Evolutionary conservation across 2,888 invertebrate genomes (phyloP), one percentile per base, ranked within the genome.

Genomic region (Lysandra coridon): DNA sequence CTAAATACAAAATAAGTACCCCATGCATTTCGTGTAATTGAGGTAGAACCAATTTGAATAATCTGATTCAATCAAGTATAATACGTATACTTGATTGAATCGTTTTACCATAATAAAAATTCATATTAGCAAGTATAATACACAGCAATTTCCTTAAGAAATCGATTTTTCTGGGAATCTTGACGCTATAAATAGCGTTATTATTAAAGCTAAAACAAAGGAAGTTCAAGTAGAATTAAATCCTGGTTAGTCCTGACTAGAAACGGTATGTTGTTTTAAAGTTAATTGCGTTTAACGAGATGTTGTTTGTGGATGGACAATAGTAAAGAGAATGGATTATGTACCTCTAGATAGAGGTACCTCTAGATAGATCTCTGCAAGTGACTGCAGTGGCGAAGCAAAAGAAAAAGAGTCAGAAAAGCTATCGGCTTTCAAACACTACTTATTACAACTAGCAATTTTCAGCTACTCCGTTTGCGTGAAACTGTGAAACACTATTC

Each of bases 111-210:
- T 30, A 30, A 64, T 64, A 30, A 64, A 64, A 12, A 64, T 30
- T 64, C 30, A 64, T 62, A 62, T 62, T 62, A 62, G n/a, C 62
- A 64, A 12, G 12, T 23, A 64, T 64, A 62, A 23, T 64, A 64
- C 12, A 64, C 30, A 64, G 64, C 64, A 12, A 64, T 64, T 64
- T 64, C 64, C 30, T 30, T 30, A 64, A 10, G 23, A 30, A 30
- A 64, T 64, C 64, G 64, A 64, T 64, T 64, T 64, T 64, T 23
- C 64, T 62, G 23, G n/a, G 60, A 23, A 62, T 62, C 23, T 23
- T 23, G 23, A 3, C 7, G 23, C 62, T 62, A 23, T 23, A 23
- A 23, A 23, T 23, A 62, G 62, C 23, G 62, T 23, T 23, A 23
- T 62, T n/a, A 60, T 60, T 1, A 23, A 62, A 62, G 62, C 62